Percentiles rank a stretch among this genome's conserved stretches.
Conservation (phyloP, 2,797 vertebrate species). For the Lagodon rhomboides region DNA sequence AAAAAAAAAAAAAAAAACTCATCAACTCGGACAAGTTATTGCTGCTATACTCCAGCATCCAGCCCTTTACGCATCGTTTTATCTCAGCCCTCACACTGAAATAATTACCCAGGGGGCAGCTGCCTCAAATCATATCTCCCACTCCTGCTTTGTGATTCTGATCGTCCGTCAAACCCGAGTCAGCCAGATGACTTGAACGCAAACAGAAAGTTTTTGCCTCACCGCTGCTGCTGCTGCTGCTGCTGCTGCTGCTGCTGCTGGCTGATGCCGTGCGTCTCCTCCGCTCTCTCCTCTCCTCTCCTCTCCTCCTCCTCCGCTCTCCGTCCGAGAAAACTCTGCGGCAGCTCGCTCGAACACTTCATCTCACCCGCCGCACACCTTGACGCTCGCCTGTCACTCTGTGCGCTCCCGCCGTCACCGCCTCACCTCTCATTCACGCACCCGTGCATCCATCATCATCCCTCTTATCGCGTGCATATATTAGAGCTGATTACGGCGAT, state of each 20-base stretch:
- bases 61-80: background rate
- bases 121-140: constrained; percentile 15
- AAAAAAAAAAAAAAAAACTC: background rate
- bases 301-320: constrained; percentile 45
- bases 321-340: constrained; percentile 20
- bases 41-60: background rate
- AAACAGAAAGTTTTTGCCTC: constrained; percentile 44
- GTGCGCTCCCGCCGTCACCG: constrained; percentile 35
- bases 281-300: constrained; percentile 39
- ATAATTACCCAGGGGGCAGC: background rate
- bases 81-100: background rate
- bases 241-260: background rate
- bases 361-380: constrained; percentile 45
- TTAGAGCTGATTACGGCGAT: background rate
- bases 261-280: constrained; percentile 19
- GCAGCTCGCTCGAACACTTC: constrained; percentile 21
- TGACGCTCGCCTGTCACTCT: constrained; percentile 28
- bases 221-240: constrained; percentile 35
- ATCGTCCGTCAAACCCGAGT: constrained; percentile 23
- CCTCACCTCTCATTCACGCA: constrained; percentile 34
- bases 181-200: constrained; percentile 14
- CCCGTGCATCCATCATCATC: background rate
- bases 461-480: background rate
- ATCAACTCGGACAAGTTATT: constrained; percentile 7
- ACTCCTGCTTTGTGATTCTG: constrained; percentile 9